Evolutionary conservation across 2,888 invertebrate species (phyloP), one percentile per base, ranked within the genome.

Genomic region (Rugalucina vietnamica): DNA sequence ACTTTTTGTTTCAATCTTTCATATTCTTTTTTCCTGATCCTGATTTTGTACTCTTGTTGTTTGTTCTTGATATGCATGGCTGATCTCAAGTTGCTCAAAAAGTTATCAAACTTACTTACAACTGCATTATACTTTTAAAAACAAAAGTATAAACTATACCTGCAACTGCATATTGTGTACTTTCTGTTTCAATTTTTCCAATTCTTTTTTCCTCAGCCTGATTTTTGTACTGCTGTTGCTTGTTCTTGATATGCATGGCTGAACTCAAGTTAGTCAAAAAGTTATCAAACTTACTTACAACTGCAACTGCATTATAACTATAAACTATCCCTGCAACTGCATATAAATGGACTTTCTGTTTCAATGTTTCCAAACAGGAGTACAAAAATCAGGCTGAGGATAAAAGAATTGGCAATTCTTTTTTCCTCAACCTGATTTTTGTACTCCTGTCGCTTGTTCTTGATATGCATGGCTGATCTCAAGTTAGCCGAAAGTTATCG

Each of bases 191-290:
- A n/a, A n/a, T n/a, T n/a, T n/a, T n/a, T n/a, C n/a, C n/a, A n/a
- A n/a, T n/a, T 93, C 93, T 50, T 89, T 86, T n/a, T 43, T 92
- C 91, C 71, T 92, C 91, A 36, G 87, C 88, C 39, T 88, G 85
- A 81, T 91, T 89, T 77, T 91, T 90, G 32, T 91, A 89, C 60
- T 92, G 91, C 24, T 93, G 88, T 50, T 91, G 91, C 74, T 89
- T 90, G 81, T 90, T 91, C 57, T 89, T 90, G 12, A 88, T 84
- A 49, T 89, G 84, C 14, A 91, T 88, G 29, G 89, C 90, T n/a
- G 89, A 88, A 79, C 91, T 90, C 21, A 90, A 89, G 78, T 92
- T 92, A 18, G 86, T 82, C 0, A 91, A n/a, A n/a, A n/a, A n/a
- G n/a, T n/a, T n/a, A n/a, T n/a, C n/a, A n/a, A n/a, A n/a, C n/a